Base-by-base conservation (phyloP, 2,888 invertebrate genomes). In the Lapara coniferarum region DNA sequence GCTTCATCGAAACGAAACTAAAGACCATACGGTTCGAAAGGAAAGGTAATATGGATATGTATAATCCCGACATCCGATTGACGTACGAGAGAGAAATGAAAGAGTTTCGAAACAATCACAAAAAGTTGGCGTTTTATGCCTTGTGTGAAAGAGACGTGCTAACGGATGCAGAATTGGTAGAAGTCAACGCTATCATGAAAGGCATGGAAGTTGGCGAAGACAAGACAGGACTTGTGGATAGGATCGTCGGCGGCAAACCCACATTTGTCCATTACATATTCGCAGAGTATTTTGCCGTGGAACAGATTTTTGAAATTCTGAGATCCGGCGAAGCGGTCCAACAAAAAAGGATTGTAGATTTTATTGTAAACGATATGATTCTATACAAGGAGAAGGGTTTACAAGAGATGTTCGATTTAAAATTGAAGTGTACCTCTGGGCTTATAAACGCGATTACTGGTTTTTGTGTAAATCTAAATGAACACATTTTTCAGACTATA, bases 231-330 rank as follows among this genome's bases (percentile, higher is more conserved):
- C 51, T 75, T 10, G 69, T 75, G 19, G 63, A 71, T n/a, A 66
- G 53, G 19, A 69, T 74, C 6, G 46, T 19, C n/a, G 66, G 74
- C 25, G 68, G 66, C 10, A 66, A 71, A 0, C 74, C 75, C 0
- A 69, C 57, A 66, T 75, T 75, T 12, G 51, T 71, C 16, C 75
- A 74, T 63, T 53, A 67, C 63, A 66, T 71, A 10, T 74, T 75
- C 53, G 53, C 72, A 10, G 75, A 75, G 49, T 70, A 75, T 51
- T 75, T 71, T 16, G 75, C 75, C 1, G 70, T 73, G 4, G 75
- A 73, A 66, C 70, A 73, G n/a, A 2, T 75, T n/a, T 73, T 71
- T 46, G 71, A 73, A 30, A 52, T 68, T 44, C 16, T 75, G 13
- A 75, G 75, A 68, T 52, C 57, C 13, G 19, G 16, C 5, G n/a